These are phyloP conservation scores for Phrynocephalus vlangalii DNA, from an alignment of 2,797 vertebrate genomes.

Conservation along the genomic window DNA sequence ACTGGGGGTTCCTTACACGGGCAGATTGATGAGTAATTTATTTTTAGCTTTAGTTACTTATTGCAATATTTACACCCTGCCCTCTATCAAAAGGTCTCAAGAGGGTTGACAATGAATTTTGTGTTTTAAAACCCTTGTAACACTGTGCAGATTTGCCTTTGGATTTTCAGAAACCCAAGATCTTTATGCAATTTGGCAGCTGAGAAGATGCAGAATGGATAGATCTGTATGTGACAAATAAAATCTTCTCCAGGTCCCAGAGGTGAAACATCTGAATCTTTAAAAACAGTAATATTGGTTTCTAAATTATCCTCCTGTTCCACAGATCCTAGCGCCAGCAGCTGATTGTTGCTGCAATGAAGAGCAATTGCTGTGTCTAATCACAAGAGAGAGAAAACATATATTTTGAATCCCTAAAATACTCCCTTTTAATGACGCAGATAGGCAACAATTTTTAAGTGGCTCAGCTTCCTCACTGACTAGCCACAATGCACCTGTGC, in stretches of 20 bases:
- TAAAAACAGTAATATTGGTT: not conserved
- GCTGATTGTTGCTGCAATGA: conserved; percentile 61
- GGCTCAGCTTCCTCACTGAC: conserved; percentile 42
- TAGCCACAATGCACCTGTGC: conserved; percentile 69
- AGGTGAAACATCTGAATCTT: no score
- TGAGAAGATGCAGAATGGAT: not conserved
- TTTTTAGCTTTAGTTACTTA: no score
- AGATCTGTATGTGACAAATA: not conserved
- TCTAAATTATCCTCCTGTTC: conserved; percentile 35
- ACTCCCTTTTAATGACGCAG: conserved; percentile 62
- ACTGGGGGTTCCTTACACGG: not conserved
- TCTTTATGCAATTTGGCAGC: not conserved
- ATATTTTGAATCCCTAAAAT: conserved; percentile 59
- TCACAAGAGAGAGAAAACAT: conserved; percentile 60
- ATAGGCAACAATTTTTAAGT: conserved; percentile 55
- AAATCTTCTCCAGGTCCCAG: not conserved
- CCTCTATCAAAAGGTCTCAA: no score
- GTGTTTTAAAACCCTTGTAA: no score
- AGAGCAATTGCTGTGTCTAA: conserved; percentile 63
- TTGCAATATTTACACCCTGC: no score
- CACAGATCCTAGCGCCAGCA: not conserved
- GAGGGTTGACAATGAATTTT: no score
- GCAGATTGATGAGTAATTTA: not conserved
- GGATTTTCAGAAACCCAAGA: not conserved
- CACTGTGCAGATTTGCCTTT: not conserved